Conservation (phyloP, 2,888 invertebrate species). For the Pyrrhia umbra region DNA sequence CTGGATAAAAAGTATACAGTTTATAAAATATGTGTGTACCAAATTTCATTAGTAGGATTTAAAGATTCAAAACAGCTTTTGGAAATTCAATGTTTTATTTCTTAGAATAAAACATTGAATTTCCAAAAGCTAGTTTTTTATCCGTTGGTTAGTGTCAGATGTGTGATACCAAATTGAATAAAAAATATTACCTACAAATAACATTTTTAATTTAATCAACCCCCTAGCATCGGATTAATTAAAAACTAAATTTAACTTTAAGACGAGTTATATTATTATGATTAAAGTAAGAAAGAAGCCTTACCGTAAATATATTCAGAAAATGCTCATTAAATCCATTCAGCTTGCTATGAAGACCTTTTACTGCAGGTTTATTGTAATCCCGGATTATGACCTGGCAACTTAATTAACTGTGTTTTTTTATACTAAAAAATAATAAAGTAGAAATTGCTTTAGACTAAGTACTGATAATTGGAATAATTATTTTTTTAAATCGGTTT, state of each 20-base stretch:
- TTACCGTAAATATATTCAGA: slow-evolving; percentile 64
- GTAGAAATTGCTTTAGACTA: slow-evolving; percentile 41
- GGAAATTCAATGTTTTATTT: too few species aligned
- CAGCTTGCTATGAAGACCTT: slow-evolving; percentile 67
- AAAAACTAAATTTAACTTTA: slow-evolving; percentile 2
- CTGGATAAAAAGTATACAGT: too few species aligned
- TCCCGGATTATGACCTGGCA: slow-evolving; percentile 59
- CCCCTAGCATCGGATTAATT: slow-evolving; percentile 28
- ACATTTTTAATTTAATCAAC: not conserved
- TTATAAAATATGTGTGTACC: too few species aligned
- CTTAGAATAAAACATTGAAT: too few species aligned
- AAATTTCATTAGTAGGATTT: too few species aligned
- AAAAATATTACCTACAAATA: too few species aligned
- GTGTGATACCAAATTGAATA: too few species aligned
- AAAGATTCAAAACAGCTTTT: too few species aligned
- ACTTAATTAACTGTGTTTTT: slow-evolving; percentile 61
- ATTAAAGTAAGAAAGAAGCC: slow-evolving; percentile 48
- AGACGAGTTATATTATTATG: slow-evolving; percentile 30
- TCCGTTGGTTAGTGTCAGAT: too few species aligned
- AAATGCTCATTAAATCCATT: slow-evolving; percentile 72
- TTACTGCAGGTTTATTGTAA: slow-evolving; percentile 69
- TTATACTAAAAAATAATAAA: slow-evolving; percentile 59
- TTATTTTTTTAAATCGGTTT: slow-evolving; percentile 22
- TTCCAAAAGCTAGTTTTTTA: too few species aligned
- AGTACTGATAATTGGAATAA: slow-evolving; percentile 37